Base-by-base conservation (phyloP, 2,113 vertebrate genomes). In the Myodes glareolus region DNA sequence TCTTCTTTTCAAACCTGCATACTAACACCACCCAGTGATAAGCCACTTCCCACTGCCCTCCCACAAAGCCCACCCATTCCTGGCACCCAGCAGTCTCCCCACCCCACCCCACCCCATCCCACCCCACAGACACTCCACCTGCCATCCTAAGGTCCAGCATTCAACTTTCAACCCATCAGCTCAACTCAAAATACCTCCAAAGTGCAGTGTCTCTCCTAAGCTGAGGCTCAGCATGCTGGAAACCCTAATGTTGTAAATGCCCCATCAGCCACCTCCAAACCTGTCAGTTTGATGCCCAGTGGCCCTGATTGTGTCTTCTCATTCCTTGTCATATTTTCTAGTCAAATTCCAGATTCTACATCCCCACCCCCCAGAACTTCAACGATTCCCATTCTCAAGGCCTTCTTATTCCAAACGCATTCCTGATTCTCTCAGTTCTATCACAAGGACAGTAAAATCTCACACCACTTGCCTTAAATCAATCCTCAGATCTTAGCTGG, bases 401-500 rank as follows among this genome's bases (percentile, higher is more conserved):
- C 33, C 77, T 13, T 45, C 47, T 96, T 19, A 68, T 76, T 92
- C 42, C 93, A 88, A 47, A 27, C 19, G 5, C 11, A 76, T 23
- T 19, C 73, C 36, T 23, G n/a, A 77, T 13, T 75, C 10, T 75
- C 50, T 86, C 27, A 1, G 11, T 7, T 50, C 68, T 39, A 0
- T 70, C 16, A 39, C 25, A 67, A 91, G 42, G 52, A 72, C 27
- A 82, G 86, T 68, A 91, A 36, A 73, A 87, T 45, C 91, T 33
- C 72, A 95, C 39, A 68, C 14, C 67, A 81, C 29, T 45, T n/a
- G 27, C 82, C 33, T 92, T 87, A 70, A 81, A 16, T 94, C 88
- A 93, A 98, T 94, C 27, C 63, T 96, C 65, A 84, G 90, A 78
- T 31, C 45, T 61, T 67, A 13, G 11, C 36, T 82, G 39, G 29